Evolutionary conservation across 2,113 vertebrate genomes (phyloP), one percentile per base, ranked within the genome.

Genomic region (Macrotus californicus): DNA sequence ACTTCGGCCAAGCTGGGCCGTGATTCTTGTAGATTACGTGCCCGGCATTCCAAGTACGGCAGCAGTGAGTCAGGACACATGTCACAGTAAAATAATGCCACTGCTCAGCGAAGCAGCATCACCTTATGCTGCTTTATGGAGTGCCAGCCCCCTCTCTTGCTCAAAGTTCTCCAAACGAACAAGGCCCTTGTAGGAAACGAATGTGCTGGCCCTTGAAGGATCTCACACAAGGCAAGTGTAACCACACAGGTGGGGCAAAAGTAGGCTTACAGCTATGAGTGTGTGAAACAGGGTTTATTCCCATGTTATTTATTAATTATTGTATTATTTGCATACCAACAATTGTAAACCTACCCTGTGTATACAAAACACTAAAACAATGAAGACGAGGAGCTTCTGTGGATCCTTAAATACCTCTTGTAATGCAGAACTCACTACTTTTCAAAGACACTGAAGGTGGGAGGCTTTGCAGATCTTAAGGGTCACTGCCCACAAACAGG

Each of bases 11-110:
- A 26, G 11, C 16, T 2, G 31, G 41, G 26, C 12, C 10, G 15
- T 46, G n/a, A 31, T 29, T 22, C 91, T 70, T 29, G 31, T 14
- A n/a, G 46, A n/a, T 14, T 6, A 26, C 1, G 6, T 3, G 5
- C 31, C 10, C 14, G 9, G 26, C 46, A 36, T 34, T n/a, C 61
- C 54, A 36, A 64, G 61, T 34, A 5, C 0, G 2, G 73, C 4
- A 22, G 81, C 29, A 31, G 39, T 0, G 10, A 4, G 0, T 4
- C 15, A 4, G n/a, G 66, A 29, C 15, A 50, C 82, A 26, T 0
- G 7, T 56, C 41, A 0, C 9, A 22, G 13, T 12, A 79, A 89
- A 67, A 59, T 41, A 26, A 76, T 0, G 12, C 46, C 69, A 21
- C 11, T n/a, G 70, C 72, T 39, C 82, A 24, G 14, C 22, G 3